Evolutionary conservation across 2,888 invertebrate genomes (phyloP).

Genomic region (Agonopterix arenella): DNA sequence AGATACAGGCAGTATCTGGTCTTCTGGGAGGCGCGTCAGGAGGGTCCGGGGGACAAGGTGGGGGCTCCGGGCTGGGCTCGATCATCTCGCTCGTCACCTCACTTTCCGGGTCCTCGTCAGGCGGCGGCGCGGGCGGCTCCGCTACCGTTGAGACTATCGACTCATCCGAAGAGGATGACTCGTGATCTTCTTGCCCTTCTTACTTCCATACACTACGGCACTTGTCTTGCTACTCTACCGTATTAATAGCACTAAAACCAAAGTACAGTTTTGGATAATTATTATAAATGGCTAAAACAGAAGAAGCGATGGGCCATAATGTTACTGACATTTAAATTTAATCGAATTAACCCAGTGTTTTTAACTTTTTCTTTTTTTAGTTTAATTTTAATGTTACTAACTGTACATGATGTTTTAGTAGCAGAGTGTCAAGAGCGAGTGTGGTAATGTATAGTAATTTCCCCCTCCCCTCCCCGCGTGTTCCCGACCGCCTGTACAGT

Average conservation of each 20-base stretch:
- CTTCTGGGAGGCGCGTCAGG: conserved; percentile 75
- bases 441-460: conserved; percentile 10
- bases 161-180: conserved; percentile 65
- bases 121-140: conserved; percentile 38
- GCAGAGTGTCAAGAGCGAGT: conserved; percentile 1
- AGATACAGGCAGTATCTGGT: conserved; percentile 76
- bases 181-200: conserved; percentile 32
- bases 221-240: conserved; percentile 2
- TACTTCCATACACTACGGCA: conserved; percentile 13
- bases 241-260: background rate
- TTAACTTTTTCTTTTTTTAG: too few relatives aligned
- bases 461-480: conserved; percentile 1
- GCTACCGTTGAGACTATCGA: conserved; percentile 64
- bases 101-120: conserved; percentile 64
- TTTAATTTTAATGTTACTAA: too few relatives aligned
- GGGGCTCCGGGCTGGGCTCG: conserved; percentile 48
- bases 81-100: conserved; percentile 66
- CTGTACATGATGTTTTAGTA: too few relatives aligned
- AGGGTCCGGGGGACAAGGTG: conserved; percentile 66
- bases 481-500: conserved; percentile 47
- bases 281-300: too few relatives aligned
- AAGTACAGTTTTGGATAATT: too few relatives aligned
- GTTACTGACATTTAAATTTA: too few relatives aligned
- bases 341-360: too few relatives aligned
- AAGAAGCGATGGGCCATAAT: too few relatives aligned